Evolutionary conservation across 35 echinoderm and acorn worm genomes (phyloP).

Genomic region (Amphiura filiformis): DNA sequence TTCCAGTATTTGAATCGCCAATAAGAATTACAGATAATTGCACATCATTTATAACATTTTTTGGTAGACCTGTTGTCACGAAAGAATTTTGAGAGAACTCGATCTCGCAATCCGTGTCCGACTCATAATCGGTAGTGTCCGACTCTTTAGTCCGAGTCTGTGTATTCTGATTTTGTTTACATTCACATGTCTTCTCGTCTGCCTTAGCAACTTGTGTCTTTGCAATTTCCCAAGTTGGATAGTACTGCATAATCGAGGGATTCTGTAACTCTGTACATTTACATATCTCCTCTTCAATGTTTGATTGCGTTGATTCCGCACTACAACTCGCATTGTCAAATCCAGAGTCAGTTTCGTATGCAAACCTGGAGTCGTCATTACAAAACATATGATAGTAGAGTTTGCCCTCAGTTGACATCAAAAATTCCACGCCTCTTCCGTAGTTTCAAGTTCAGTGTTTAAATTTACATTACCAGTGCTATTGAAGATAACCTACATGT

Average conservation of each 20-base stretch:
- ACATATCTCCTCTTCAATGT: background rate
- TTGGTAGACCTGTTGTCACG: background rate
- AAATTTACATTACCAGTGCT: too few species aligned
- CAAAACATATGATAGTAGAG: background rate
- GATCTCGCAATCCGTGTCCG: background rate
- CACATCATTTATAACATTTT: slow-evolving; percentile 22
- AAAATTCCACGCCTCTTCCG: background rate
- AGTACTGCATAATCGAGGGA: slow-evolving; percentile 1
- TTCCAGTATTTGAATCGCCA: slow-evolving; percentile 67
- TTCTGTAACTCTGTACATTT: slow-evolving; percentile 2
- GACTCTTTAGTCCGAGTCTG: background rate
- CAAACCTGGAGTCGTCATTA: background rate
- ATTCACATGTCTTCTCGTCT: too few species aligned
- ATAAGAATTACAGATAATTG: slow-evolving; percentile 69
- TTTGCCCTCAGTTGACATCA: background rate
- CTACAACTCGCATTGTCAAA: background rate
- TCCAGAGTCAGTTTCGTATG: background rate
- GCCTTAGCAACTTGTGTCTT: too few species aligned
- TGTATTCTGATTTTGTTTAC: background rate
- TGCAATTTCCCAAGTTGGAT: background rate
- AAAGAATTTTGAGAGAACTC: background rate
- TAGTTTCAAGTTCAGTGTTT: background rate
- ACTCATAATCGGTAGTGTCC: background rate
- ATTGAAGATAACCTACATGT: too few species aligned
- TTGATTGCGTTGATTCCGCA: background rate